Conservation (phyloP, 2,888 invertebrate genomes). For the Chromoteleia sp. region DNA sequence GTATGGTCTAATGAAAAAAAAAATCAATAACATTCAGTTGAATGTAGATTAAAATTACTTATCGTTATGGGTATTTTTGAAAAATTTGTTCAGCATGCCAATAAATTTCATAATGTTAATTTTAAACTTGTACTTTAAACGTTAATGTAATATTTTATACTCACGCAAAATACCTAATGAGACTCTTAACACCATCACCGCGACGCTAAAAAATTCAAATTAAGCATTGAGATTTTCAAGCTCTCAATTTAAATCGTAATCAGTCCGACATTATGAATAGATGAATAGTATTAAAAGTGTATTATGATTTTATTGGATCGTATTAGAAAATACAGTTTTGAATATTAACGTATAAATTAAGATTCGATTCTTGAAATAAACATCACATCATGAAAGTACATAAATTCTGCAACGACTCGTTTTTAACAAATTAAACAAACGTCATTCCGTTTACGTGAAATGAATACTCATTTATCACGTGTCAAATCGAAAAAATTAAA, state of each 20-base stretch:
- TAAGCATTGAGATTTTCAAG: conserved; percentile 10
- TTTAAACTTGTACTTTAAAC: conserved; percentile 29
- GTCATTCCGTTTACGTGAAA: background rate
- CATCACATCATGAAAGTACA: too few species aligned
- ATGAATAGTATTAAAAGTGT: too few species aligned
- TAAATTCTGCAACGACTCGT: background rate
- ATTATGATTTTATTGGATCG: too few species aligned
- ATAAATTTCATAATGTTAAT: conserved; percentile 19
- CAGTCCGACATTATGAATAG: too few species aligned
- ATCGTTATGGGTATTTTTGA: background rate
- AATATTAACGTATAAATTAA: background rate
- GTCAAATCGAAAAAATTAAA: background rate
- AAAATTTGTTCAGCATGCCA: background rate
- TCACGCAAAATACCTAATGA: conserved; percentile 77
- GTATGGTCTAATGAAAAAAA: background rate
- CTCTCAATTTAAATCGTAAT: background rate
- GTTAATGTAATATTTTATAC: conserved; percentile 65
- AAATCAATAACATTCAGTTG: background rate
- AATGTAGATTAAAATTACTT: conserved; percentile 5
- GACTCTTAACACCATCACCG: conserved; percentile 68
- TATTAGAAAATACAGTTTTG: too few species aligned
- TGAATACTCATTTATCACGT: background rate
- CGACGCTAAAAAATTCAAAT: conserved; percentile 72
- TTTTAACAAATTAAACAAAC: background rate
- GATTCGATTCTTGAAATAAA: background rate